phyloP scores from a whole-genome alignment of 2,113 vertebrate genomes.

The Cyanocitta stelleri region DNA sequence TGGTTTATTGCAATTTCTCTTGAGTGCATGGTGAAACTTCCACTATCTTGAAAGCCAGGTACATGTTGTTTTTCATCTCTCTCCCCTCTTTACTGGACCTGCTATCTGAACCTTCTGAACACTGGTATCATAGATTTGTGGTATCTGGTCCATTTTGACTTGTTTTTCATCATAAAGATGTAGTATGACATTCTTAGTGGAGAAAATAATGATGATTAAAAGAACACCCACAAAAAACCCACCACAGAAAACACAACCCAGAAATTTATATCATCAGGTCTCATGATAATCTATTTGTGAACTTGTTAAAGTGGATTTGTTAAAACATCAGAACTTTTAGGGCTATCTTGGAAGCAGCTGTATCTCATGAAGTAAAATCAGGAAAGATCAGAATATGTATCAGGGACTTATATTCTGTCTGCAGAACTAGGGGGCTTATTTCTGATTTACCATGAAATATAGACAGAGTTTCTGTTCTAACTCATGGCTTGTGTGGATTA shows the following conservation, averaged over 20 bases:
- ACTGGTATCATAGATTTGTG: background rate
- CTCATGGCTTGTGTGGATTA: background rate
- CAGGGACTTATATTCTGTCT: background rate
- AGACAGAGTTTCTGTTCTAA: background rate
- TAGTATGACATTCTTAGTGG: background rate
- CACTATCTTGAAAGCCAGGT: background rate
- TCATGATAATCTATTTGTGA: background rate
- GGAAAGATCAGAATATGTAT: background rate
- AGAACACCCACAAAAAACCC: rapidly evolving
- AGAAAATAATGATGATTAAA: background rate
- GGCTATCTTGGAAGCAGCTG: background rate
- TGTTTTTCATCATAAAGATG: background rate
- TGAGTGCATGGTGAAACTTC: background rate
- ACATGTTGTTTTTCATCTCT: background rate
- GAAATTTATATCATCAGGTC: background rate
- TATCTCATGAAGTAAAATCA: background rate
- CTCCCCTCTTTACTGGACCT: background rate
- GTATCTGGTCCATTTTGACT: background rate
- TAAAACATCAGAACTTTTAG: background rate
- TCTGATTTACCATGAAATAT: background rate
- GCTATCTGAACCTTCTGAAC: background rate
- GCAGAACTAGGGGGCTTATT: background rate
- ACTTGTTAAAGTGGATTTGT: background rate
- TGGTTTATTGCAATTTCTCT: background rate
- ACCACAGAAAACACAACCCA: background rate